Conservation (phyloP, 2,888 invertebrate species). For the Clivina fossor region DNA sequence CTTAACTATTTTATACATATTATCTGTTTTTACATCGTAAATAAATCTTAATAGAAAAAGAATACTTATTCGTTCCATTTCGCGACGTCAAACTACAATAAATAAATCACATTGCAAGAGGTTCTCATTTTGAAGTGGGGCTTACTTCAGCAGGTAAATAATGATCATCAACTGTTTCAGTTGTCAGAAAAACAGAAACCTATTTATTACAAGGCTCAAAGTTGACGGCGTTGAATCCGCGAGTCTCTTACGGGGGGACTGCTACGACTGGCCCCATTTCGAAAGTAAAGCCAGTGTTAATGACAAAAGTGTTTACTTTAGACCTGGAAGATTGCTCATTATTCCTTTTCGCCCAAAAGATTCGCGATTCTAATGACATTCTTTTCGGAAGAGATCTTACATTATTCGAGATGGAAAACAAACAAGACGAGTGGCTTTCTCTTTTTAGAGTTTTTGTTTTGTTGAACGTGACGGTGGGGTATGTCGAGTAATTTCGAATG, state of each 20-base stretch:
- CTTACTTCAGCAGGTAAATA: slow-evolving; percentile 25
- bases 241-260: no score
- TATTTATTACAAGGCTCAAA: slow-evolving; percentile 30
- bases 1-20: no score
- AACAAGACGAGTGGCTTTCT: no score
- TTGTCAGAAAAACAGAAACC: slow-evolving; percentile 34
- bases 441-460: no score
- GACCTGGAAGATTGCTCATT: slow-evolving; percentile 28
- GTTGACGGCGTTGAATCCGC: slow-evolving; percentile 8
- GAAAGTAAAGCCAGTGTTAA: slow-evolving; percentile 28
- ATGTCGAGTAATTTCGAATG: no score
- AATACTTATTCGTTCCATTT: no score
- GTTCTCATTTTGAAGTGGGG: slow-evolving; percentile 22
- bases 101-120: slow-evolving; percentile 26
- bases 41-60: no score
- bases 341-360: slow-evolving; percentile 33
- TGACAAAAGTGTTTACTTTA: slow-evolving; percentile 33
- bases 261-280: no score
- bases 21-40: no score
- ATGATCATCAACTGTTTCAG: slow-evolving; percentile 33
- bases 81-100: no score
- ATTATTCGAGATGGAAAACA: slow-evolving; percentile 25
- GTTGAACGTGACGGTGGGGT: no score
- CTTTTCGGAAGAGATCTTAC: slow-evolving; percentile 32
- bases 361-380: slow-evolving; percentile 32